phyloP scores from a whole-genome alignment of 2,113 vertebrate genomes.

The Pteruthius melanotis region DNA sequence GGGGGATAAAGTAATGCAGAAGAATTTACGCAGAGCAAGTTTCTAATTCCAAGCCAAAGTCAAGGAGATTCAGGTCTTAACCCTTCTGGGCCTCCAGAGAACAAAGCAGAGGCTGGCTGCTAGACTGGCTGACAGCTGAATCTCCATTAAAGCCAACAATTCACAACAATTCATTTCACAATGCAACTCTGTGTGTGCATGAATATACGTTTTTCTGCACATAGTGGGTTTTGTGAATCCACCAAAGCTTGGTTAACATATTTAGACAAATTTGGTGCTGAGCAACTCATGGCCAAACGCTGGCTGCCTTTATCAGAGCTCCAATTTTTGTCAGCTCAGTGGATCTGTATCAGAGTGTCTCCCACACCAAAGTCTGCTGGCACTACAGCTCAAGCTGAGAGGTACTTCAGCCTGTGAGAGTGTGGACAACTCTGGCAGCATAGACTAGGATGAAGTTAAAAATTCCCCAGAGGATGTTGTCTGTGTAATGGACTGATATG shows the following conservation, averaged over 20 bases:
- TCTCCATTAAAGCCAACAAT: background rate
- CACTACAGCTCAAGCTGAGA: background rate
- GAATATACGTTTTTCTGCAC: background rate
- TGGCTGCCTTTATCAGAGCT: background rate
- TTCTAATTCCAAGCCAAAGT: slow-evolving; percentile 42
- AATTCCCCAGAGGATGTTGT: background rate
- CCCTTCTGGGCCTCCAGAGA: background rate
- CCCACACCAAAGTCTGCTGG: background rate
- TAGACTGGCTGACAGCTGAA: background rate
- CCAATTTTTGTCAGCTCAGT: background rate
- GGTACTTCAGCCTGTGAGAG: background rate
- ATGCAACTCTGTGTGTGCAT: background rate
- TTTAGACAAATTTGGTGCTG: background rate
- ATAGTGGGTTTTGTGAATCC: background rate
- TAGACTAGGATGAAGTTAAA: background rate
- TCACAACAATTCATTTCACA: background rate
- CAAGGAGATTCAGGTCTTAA: slow-evolving; percentile 44
- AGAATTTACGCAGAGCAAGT: background rate
- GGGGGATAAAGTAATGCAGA: slow-evolving; percentile 39
- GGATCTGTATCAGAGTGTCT: background rate
- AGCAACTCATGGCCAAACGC: background rate
- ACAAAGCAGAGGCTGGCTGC: background rate
- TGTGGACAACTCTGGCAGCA: background rate
- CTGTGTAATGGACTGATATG: background rate
- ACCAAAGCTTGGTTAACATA: background rate